Evolutionary conservation across 64 coral and sea anemone genomes (phyloP).

Genomic region (Porites australiensis): DNA sequence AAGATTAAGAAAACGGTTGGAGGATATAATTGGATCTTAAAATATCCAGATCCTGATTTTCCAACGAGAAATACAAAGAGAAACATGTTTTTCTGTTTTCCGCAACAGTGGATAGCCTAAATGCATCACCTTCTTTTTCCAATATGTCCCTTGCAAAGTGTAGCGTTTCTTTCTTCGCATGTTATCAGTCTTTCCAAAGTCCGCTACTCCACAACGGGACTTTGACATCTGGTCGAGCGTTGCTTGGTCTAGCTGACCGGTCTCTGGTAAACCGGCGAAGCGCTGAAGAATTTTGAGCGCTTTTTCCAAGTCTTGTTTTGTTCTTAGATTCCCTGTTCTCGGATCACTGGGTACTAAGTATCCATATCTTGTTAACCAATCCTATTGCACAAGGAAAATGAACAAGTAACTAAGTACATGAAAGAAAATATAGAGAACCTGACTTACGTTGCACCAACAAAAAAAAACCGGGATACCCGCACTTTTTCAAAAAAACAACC

Average conservation of each 20-base stretch:
- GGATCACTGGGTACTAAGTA: conserved; percentile 40
- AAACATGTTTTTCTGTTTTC: too few relatives aligned
- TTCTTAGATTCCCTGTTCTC: conserved; percentile 36
- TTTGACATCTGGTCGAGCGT: conserved; percentile 67
- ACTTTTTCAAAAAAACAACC: too few relatives aligned
- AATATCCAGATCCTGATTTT: too few relatives aligned
- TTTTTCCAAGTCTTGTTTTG: conserved; percentile 19
- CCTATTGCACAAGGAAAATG: neutral
- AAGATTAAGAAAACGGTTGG: too few relatives aligned
- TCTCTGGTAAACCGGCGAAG: conserved; percentile 75
- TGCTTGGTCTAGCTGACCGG: conserved; percentile 70
- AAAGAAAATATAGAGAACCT: too few relatives aligned
- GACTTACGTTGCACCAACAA: too few relatives aligned
- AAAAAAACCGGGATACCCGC: too few relatives aligned
- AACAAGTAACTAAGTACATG: too few relatives aligned
- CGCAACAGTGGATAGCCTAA: too few relatives aligned
- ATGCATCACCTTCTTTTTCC: conserved; percentile 96
- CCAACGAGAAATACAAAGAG: too few relatives aligned
- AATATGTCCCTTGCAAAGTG: conserved; percentile 77
- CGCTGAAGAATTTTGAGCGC: conserved; percentile 75
- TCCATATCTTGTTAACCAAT: conserved; percentile 64
- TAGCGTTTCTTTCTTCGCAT: conserved; percentile 73
- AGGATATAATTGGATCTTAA: too few relatives aligned
- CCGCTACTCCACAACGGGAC: conserved; percentile 82
- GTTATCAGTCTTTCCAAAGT: conserved; percentile 68